A percentile compares a stretch with the other conserved stretches of the same genome.
Evolutionary conservation across 2,888 invertebrate species (phyloP).

Genomic region (Pachydiplax longipennis): DNA sequence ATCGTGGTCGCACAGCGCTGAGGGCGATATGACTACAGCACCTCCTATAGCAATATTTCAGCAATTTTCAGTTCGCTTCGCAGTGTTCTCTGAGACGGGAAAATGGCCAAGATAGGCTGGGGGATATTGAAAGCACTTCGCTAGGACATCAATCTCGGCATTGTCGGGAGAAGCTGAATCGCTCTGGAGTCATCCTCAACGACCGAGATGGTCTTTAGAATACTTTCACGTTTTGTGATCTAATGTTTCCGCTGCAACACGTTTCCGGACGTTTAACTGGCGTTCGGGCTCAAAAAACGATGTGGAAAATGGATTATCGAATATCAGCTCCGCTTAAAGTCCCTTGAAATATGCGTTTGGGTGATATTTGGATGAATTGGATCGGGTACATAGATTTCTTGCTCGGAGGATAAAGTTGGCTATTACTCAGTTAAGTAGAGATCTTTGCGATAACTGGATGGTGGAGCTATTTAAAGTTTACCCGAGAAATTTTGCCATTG

Average conservation of each 20-base stretch:
- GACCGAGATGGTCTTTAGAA: neutral
- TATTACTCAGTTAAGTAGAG: no score
- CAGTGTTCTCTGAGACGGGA: neutral
- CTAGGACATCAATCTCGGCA: neutral
- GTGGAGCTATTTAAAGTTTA: no score
- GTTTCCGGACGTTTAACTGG: neutral
- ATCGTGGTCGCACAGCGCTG: neutral
- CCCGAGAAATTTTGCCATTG: no score
- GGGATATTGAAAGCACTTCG: neutral
- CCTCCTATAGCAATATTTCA: neutral
- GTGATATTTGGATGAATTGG: neutral
- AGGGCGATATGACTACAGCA: conserved; percentile 3
- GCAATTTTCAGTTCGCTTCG: neutral
- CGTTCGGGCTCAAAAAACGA: neutral
- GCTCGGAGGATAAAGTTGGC: no score
- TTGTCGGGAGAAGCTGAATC: neutral
- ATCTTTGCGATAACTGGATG: no score
- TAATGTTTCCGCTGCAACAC: neutral
- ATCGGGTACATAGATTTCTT: no score
- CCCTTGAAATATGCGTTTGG: neutral
- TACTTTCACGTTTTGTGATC: neutral
- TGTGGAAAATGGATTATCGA: neutral
- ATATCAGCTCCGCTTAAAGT: neutral
- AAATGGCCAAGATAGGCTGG: neutral
- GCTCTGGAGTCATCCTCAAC: neutral